Conservation (phyloP, 2,113 vertebrate genomes). For the Pteronura brasiliensis region DNA sequence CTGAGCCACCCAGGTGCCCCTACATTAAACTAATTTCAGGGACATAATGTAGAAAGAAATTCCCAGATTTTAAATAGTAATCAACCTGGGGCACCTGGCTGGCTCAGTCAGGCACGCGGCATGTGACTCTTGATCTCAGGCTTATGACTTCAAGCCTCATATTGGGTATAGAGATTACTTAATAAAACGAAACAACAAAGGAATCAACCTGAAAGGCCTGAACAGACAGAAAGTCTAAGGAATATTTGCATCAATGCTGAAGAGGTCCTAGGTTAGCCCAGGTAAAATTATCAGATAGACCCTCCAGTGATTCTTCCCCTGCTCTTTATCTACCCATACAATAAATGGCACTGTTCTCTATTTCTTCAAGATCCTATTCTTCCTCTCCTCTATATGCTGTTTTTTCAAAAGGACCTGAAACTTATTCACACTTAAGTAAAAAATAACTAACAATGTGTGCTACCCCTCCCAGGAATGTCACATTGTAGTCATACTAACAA, state of each 20-base stretch:
- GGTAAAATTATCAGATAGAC: background rate
- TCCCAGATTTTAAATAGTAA: background rate
- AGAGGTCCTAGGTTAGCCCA: background rate
- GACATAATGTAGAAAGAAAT: background rate
- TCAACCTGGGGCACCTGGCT: background rate
- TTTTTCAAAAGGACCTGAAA: background rate
- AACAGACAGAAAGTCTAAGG: background rate
- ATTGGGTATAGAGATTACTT: background rate
- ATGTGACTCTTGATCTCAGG: background rate
- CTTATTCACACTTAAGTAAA: slow-evolving; percentile 11
- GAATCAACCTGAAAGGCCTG: background rate
- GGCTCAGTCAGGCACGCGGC: background rate
- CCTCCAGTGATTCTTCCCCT: background rate
- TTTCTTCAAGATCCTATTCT: background rate
- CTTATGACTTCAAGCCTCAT: background rate
- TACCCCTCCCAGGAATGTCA: background rate
- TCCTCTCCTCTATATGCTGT: background rate
- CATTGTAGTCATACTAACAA: background rate
- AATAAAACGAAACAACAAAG: background rate
- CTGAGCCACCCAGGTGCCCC: background rate
- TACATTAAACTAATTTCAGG: background rate
- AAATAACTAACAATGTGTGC: slow-evolving; percentile 21
- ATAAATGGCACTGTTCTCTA: background rate
- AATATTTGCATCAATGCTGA: background rate
- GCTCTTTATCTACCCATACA: background rate